phyloP scores from a whole-genome alignment of 2,113 vertebrate genomes.

The Tyrannus savana region DNA sequence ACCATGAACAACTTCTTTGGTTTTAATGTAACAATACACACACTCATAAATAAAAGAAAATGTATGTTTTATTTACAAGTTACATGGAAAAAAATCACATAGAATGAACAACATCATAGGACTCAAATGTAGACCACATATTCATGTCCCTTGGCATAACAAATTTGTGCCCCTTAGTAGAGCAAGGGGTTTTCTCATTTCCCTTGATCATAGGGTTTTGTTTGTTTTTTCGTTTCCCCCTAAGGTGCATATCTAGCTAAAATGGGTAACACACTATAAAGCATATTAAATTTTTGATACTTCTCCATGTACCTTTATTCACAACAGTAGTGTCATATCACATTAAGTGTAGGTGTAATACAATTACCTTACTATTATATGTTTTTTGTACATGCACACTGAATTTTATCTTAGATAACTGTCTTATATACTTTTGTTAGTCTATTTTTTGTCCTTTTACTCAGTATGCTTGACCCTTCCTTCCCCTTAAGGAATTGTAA shows the following conservation, averaged over 20 bases:
- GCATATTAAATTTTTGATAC: not conserved
- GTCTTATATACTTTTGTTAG: not conserved
- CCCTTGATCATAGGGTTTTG: not conserved
- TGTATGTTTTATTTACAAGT: not conserved
- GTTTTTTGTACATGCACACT: not conserved
- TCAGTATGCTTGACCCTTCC: not conserved
- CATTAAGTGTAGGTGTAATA: not conserved
- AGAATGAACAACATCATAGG: not conserved
- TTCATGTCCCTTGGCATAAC: not conserved
- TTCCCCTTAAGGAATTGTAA: not conserved
- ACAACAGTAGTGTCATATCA: not conserved
- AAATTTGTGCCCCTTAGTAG: not conserved
- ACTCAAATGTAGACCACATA: not conserved
- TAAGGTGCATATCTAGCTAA: not conserved
- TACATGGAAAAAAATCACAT: not conserved
- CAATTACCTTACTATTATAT: not conserved
- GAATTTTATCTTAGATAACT: not conserved
- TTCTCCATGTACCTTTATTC: not conserved
- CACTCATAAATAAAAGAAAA: not conserved
- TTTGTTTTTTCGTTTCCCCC: not conserved
- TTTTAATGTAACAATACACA: not conserved
- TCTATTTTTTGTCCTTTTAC: not conserved
- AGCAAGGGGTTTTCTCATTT: not conserved
- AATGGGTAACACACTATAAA: not conserved
- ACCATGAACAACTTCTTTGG: not conserved